A percentile compares a stretch with the other conserved stretches of the same genome.
Conservation (phyloP, 1,140 invertebrate species). For the Contarinia nasturtii region DNA sequence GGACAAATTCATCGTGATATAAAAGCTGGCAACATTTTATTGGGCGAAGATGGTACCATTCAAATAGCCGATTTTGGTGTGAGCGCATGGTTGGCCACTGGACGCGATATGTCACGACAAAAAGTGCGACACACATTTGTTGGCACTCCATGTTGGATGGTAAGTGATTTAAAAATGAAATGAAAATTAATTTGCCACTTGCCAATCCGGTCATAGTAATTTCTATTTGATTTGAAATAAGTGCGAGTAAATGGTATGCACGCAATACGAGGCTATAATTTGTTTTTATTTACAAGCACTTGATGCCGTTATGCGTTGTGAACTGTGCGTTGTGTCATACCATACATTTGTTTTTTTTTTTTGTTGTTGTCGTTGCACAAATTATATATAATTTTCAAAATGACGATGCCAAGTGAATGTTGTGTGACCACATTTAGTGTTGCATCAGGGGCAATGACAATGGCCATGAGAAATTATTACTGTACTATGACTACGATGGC, state of each 20-base stretch:
- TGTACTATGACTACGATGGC: not conserved
- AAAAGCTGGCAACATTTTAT: constrained; percentile 94
- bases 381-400: too few species aligned
- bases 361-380: too few species aligned
- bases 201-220: too few species aligned
- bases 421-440: too few species aligned
- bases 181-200: not conserved
- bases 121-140: constrained; percentile 94
- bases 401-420: too few species aligned
- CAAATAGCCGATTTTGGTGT: constrained; percentile 95
- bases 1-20: constrained; percentile 98
- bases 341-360: too few species aligned
- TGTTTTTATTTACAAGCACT: too few species aligned
- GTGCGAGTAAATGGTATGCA: not conserved
- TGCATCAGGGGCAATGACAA: too few species aligned
- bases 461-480: not conserved
- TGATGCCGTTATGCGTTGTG: too few species aligned
- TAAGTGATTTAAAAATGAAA: not conserved
- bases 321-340: too few species aligned
- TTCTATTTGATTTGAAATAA: too few species aligned
- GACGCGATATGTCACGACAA: constrained; percentile 79
- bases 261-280: too few species aligned
- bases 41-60: constrained; percentile 95
- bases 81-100: constrained; percentile 80
- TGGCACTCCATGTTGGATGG: constrained; percentile 97